Evolutionary conservation across 2,797 vertebrate genomes (phyloP).

Genomic region (Poecilia picta): DNA sequence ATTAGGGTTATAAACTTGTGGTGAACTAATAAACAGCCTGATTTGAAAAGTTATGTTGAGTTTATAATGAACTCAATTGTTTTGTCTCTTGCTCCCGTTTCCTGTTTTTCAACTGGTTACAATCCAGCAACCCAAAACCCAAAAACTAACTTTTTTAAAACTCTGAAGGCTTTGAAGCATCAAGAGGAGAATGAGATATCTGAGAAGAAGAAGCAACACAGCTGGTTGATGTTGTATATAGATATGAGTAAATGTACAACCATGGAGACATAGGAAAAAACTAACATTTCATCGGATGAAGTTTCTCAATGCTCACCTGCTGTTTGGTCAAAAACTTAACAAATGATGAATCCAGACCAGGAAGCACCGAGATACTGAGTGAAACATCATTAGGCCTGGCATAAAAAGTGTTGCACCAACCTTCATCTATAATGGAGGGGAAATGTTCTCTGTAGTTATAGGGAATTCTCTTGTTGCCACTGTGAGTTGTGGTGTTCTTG

Average conservation of each 20-base stretch:
- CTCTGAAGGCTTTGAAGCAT: neutral
- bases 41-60: neutral
- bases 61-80: neutral
- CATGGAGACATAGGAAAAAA: neutral
- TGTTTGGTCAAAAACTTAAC: neutral
- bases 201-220: neutral
- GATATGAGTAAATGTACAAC: neutral
- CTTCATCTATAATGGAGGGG: conserved; percentile 22
- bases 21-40: neutral
- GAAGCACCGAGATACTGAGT: neutral
- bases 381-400: neutral
- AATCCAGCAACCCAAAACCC: neutral
- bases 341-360: neutral
- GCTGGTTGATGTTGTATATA: neutral
- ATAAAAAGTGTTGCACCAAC: conserved; percentile 6
- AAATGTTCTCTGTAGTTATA: conserved; percentile 27
- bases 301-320: neutral
- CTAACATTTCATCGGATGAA: neutral
- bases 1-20: neutral
- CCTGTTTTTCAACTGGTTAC: neutral
- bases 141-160: neutral
- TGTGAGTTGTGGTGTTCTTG: neutral
- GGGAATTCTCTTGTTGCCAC: conserved; percentile 24
- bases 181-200: neutral
- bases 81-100: neutral